Conservation (phyloP, 2,113 vertebrate species). For the Furnarius figulus region DNA sequence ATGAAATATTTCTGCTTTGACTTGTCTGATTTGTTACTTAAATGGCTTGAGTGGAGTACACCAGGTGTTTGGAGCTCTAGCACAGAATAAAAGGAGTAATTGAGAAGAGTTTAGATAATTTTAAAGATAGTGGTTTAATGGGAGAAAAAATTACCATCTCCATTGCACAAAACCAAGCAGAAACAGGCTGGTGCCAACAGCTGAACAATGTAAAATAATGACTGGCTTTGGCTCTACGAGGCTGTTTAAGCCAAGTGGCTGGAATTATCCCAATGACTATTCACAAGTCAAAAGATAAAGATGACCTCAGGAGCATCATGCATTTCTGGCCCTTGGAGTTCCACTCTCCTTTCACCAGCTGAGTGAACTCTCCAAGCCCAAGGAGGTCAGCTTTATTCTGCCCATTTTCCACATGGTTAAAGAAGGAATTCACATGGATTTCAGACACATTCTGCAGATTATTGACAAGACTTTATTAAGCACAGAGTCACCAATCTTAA, state of each 20-base stretch:
- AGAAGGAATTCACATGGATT: neutral
- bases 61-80: neutral
- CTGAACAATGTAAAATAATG: neutral
- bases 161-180: neutral
- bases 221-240: neutral
- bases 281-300: neutral
- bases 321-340: neutral
- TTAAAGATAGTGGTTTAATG: neutral
- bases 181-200: neutral
- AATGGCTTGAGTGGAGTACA: neutral
- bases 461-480: neutral
- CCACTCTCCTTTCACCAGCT: neutral
- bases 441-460: fast-evolving
- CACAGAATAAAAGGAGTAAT: neutral
- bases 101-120: neutral
- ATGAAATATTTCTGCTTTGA: neutral
- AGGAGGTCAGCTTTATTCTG: neutral
- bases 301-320: neutral
- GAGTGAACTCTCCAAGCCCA: neutral
- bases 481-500: neutral
- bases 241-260: neutral
- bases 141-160: neutral
- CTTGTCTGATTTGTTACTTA: neutral
- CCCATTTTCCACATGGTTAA: neutral
- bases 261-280: neutral